phyloP scores from a whole-genome alignment of 2,888 invertebrate species.

The Lasioglossum oenotherae region DNA sequence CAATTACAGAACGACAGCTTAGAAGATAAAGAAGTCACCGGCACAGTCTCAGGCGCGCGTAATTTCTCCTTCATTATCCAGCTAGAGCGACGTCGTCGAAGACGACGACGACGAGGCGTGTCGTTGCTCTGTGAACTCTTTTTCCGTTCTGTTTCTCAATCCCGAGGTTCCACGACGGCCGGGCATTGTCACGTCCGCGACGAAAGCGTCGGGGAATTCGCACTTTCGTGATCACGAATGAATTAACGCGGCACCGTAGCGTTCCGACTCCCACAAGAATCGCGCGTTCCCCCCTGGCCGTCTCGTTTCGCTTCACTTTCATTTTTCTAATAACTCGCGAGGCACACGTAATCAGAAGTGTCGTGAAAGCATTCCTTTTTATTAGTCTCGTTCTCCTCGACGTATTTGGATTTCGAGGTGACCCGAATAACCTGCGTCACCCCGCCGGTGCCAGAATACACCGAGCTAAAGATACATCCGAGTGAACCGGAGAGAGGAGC shows the following conservation, averaged over 20 bases:
- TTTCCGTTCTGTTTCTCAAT: conserved; percentile 24
- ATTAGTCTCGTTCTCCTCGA: conserved; percentile 48
- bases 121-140: conserved; percentile 35
- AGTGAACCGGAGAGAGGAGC: background rate
- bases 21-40: background rate
- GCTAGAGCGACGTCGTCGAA: background rate
- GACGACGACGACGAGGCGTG: conserved; percentile 15
- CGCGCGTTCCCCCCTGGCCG: background rate
- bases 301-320: conserved; percentile 46
- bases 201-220: conserved; percentile 44
- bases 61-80: background rate
- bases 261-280: conserved; percentile 22
- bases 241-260: conserved; percentile 27
- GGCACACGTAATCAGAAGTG: conserved; percentile 42
- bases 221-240: conserved; percentile 51
- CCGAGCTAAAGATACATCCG: conserved; percentile 21
- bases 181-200: conserved; percentile 25
- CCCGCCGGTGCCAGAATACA: conserved; percentile 26
- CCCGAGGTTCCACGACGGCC: background rate
- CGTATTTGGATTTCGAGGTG: conserved; percentile 61
- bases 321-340: conserved; percentile 53
- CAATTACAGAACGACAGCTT: background rate
- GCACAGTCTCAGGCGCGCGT: background rate
- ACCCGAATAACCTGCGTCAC: conserved; percentile 54
- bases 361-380: conserved; percentile 49